phyloP scores from a whole-genome alignment of 2,888 invertebrate genomes.

The Pyrrhia umbra region DNA sequence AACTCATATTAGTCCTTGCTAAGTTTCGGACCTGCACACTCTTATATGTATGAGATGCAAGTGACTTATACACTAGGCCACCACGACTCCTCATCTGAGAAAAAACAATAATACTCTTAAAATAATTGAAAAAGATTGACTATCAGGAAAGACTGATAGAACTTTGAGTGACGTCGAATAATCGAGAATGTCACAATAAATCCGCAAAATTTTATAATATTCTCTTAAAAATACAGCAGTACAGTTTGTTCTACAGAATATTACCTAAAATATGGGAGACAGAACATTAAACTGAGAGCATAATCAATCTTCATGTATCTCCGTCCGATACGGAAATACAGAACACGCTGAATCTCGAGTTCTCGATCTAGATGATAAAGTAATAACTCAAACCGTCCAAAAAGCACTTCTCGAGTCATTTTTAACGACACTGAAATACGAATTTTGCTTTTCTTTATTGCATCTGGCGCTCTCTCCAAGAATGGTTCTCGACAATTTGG shows the following conservation, averaged over 20 bases:
- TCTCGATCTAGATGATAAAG: conserved; percentile 32
- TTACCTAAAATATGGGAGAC: conserved; percentile 9
- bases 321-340: conserved; percentile 34
- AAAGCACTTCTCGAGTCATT: conserved; percentile 39
- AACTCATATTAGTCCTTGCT: too few species aligned
- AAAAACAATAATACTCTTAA: too few species aligned
- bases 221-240: neutral
- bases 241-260: conserved; percentile 3
- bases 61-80: too few species aligned
- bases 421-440: conserved; percentile 41
- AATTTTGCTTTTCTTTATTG: conserved; percentile 32
- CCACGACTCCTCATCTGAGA: too few species aligned
- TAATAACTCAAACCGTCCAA: conserved; percentile 49
- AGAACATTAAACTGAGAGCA: conserved; percentile 14
- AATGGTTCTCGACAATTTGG: conserved; percentile 20
- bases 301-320: conserved; percentile 46
- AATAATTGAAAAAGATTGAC: too few species aligned
- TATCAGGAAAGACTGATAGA: too few species aligned
- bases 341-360: conserved; percentile 23
- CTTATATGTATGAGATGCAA: too few species aligned
- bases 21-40: too few species aligned
- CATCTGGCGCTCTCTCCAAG: conserved; percentile 25
- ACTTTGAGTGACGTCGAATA: neutral
- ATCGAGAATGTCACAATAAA: neutral
- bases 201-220: neutral